Evolutionary conservation across 2,888 invertebrate species (phyloP).

Genomic region (Phalangium opilio): DNA sequence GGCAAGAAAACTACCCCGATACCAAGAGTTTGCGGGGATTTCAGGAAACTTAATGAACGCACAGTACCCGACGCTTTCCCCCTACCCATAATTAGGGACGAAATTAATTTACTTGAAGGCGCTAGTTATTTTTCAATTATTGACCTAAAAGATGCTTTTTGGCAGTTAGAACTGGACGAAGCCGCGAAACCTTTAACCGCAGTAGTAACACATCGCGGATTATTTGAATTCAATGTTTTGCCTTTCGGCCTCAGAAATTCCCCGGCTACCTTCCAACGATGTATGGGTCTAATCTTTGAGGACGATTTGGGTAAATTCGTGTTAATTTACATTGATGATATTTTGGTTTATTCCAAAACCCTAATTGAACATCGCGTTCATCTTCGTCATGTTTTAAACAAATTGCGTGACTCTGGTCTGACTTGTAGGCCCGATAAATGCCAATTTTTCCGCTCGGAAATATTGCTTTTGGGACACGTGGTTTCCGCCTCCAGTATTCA

Average conservation of each 20-base stretch:
- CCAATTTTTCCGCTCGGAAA: neutral
- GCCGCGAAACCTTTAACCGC: neutral
- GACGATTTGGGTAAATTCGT: neutral
- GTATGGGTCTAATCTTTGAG: neutral
- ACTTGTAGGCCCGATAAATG: slow-evolving; percentile 3
- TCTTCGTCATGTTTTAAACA: neutral
- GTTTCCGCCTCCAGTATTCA: neutral
- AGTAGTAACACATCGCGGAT: neutral
- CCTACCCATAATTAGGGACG: too few species aligned
- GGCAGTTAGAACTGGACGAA: neutral
- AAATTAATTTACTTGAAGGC: neutral
- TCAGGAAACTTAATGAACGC: too few species aligned
- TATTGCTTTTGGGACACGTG: neutral
- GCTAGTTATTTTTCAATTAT: slow-evolving; percentile 2
- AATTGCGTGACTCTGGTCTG: neutral
- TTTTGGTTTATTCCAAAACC: neutral
- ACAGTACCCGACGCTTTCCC: too few species aligned
- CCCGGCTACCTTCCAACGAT: neutral
- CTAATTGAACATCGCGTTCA: neutral
- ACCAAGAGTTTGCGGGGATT: too few species aligned
- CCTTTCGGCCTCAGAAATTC: slow-evolving; percentile 1
- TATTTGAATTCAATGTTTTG: neutral
- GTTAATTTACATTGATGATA: slow-evolving; percentile 2
- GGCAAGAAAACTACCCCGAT: too few species aligned
- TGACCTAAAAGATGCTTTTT: neutral